Evolutionary conservation across 2,888 invertebrate species (phyloP), one percentile per base, ranked within the genome.

Genomic region (Xestia c-nigrum): DNA sequence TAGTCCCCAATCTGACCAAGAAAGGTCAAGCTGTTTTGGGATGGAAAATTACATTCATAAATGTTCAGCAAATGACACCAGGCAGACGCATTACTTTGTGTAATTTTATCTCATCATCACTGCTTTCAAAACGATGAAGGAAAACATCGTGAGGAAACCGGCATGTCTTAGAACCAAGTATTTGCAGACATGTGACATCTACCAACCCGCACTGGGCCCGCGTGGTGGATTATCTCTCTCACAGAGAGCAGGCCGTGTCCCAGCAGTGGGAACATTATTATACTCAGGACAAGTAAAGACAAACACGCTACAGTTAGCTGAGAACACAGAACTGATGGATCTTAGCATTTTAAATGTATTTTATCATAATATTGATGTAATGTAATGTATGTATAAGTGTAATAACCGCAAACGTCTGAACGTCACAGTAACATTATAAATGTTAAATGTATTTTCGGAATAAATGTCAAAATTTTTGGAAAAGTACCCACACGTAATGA

Each of bases 391-490:
- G 10, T 3, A 16, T 78, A 65, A n/a, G 21, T 38, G 31, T 78
- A 24, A 31, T n/a, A 38, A 61, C 61, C 63, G 57, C 12, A 43
- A 50, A 78, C 7, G 80, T 57, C 68, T 68, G 68, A 80, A 38
- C 9, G 57, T 52, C n/a, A 63, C 67, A 71, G 59, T 69, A 82
- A 78, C 72, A 66, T 81, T 78, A 24, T 57, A 3, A 40, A 83
- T 81, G 57, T 78, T 43, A 63, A 57, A 83, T 66, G 75, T 82
- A 82, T 85, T 82, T 80, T 80, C 76, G 19, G 72, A 80, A 66
- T 80, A 65, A 85, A 81, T 74, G 46, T 70, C 65, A 0, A 52
- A n/a, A 19, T 47, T 70, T 81, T 78, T 83, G 14, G 10, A 38
- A 55, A 63, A 55, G 16, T 67, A 66, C 38, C 14, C 9, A 5